Evolutionary conservation across 2,888 invertebrate genomes (phyloP), one percentile per base, ranked within the genome.

Genomic region (Chironomus riparius): DNA sequence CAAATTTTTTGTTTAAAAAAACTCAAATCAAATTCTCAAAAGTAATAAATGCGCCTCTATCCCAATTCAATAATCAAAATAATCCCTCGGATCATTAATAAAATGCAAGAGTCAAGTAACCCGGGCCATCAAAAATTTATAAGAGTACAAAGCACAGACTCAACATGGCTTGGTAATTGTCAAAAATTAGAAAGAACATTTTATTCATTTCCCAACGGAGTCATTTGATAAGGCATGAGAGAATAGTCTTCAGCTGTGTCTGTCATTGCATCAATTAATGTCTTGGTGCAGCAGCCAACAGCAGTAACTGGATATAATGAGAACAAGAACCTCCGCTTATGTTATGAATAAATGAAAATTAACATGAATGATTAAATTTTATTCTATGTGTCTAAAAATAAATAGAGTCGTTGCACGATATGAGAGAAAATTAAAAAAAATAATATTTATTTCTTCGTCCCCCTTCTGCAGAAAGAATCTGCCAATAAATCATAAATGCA

Each of bases 121-220:
- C 38, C 38, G 38, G 38, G 38, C 38, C 38, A 38, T 38, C 38
- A 38, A 38, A 38, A 10, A 10, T 38, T 7, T 10, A 38, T 38
- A 38, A 38, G 38, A 38, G 38, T 38, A 38, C 38, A 38, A 10
- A 10, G 38, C 38, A 68, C 47, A n/a, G 22, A 28, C 50, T 70
- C 68, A 38, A 38, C 38, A 38, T 38, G 38, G 38, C 62, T 38
- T 74, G 74, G 74, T 68, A 74, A 74, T 74, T 74, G 65, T 74
- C 65, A 74, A 24, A 61, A 74, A 65, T 56, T 15, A 56, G 56
- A 15, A 56, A 56, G 56, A n/a, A 56, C 56, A 56, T 56, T 56
- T 56, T 18, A 56, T 56, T 56, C 18, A 56, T 56, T 56, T 74
- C 74, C 74, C 74, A 74, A 47, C 15, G 13, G 74, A 74, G 74